Evolutionary conservation across 2,113 vertebrate genomes (phyloP), one percentile per base, ranked within the genome.

Genomic region (Campylomormyrus tamandua): DNA sequence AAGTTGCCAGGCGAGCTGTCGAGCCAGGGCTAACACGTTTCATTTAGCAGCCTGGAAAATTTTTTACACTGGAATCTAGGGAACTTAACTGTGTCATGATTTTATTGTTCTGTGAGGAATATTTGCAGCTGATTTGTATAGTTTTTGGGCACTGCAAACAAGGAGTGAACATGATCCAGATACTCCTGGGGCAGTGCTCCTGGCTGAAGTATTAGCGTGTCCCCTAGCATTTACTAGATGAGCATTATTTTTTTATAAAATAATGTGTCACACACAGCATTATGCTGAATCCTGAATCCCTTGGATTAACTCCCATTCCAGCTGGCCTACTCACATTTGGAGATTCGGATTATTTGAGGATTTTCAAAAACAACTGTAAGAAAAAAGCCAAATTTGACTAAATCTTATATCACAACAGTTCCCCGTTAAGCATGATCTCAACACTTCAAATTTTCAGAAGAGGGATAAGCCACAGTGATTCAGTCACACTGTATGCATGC

Each of bases 1-100:
- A 53, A 15, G 35, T n/a, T 19, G 52, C 52, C n/a, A 24, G 53
- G 52, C 15, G 24, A 39, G 31, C 17, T 42, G 31, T 10, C 1
- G 13, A 58, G 31, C 5, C 42, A 46, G 13, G 31, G 87, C n/a
- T 31, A 88, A 80, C 86, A 88, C 10, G 84, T 89, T 86, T 88
- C 56, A 90, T 52, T 42, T 46, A 86, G 58, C 56, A 90, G 87
- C 56, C 56, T 90, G 89, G 87, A 91, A 90, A 66, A 48, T 56
- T 88, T 56, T 53, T 49, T 52, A 83, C 13, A 74, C 48, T 70
- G 19, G 39, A 74, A 88, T 24, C 31, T 58, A 21, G 56, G 83
- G 66, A 52, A 70, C 62, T 89, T 87, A 45, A 53, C 83, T 52
- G 39, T 31, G 58, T 90, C 89, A 74, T 87, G 48, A 31, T 58